Evolutionary conservation across 2,113 vertebrate genomes (phyloP).

Genomic region (Tragulus kanchil): DNA sequence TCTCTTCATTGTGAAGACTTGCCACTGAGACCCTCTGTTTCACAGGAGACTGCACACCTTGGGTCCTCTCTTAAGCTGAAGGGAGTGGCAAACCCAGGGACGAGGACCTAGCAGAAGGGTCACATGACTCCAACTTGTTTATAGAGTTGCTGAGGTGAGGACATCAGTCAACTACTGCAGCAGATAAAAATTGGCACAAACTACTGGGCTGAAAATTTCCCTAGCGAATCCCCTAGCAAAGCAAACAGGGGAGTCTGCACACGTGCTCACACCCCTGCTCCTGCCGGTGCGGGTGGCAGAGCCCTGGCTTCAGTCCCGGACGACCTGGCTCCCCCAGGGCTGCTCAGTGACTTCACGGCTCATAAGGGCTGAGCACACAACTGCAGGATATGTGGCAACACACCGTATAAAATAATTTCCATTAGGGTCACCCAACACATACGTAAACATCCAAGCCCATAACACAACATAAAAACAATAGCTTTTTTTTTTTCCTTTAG

Average conservation of each 20-base stretch:
- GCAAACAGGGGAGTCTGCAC: not conserved
- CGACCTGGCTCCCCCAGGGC: not conserved
- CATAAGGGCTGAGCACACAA: not conserved
- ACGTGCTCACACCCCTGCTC: not conserved
- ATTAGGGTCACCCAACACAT: not conserved
- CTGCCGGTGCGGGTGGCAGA: not conserved
- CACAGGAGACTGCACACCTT: not conserved
- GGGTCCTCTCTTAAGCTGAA: not conserved
- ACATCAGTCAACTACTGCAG: not conserved
- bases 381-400: not conserved
- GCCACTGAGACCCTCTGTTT: not conserved
- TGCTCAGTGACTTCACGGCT: not conserved
- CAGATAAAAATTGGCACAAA: not conserved
- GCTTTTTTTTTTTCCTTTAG: not conserved
- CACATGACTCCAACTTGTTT: not conserved
- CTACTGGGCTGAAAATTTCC: not conserved
- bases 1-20: not conserved
- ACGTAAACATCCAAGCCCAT: not conserved
- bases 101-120: not conserved
- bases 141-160: not conserved
- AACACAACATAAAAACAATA: conserved; percentile 6
- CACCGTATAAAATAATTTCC: not conserved
- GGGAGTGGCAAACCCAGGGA: not conserved
- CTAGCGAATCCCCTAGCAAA: not conserved
- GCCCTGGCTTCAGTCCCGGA: not conserved